Conservation (phyloP, 2,113 vertebrate genomes). For the Tragelaphus imberbis region DNA sequence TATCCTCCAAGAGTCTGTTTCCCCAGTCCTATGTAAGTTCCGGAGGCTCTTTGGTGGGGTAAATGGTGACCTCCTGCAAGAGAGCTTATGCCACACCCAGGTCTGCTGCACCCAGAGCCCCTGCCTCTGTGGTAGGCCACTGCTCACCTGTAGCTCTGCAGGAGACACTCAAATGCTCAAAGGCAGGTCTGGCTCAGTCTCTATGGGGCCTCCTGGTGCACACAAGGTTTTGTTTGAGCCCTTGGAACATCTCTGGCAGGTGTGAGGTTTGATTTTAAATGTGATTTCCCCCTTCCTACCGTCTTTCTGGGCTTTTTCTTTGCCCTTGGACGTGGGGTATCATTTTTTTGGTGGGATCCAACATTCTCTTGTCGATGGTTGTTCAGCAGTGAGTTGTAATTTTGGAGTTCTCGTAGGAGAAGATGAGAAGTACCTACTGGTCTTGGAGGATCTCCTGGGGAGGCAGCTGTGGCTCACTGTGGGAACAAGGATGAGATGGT, state of each 20-base stretch:
- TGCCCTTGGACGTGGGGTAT: fast-evolving
- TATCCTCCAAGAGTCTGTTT: not conserved
- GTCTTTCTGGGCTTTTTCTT: not conserved
- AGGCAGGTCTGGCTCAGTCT: not conserved
- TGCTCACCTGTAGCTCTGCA: not conserved
- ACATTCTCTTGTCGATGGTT: not conserved
- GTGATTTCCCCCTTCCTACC: fast-evolving
- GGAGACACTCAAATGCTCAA: not conserved
- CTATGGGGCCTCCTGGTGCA: not conserved
- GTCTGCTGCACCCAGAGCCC: not conserved
- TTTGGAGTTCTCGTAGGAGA: not conserved
- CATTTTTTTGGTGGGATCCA: not conserved
- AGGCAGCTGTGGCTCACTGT: not conserved
- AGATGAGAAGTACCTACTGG: not conserved
- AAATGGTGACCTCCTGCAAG: not conserved
- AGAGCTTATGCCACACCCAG: not conserved
- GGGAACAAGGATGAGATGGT: not conserved
- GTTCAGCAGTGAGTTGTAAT: not conserved
- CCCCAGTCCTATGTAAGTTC: not conserved
- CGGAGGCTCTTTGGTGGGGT: not conserved
- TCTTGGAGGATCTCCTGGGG: not conserved
- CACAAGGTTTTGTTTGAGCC: not conserved
- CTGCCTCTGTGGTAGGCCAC: not conserved
- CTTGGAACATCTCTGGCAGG: not conserved
- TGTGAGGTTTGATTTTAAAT: not conserved